Percentiles rank a stretch among this genome's conserved stretches.
phyloP scores from a whole-genome alignment of 2,797 vertebrate genomes.

The Odontamblyopus lacepedii region DNA sequence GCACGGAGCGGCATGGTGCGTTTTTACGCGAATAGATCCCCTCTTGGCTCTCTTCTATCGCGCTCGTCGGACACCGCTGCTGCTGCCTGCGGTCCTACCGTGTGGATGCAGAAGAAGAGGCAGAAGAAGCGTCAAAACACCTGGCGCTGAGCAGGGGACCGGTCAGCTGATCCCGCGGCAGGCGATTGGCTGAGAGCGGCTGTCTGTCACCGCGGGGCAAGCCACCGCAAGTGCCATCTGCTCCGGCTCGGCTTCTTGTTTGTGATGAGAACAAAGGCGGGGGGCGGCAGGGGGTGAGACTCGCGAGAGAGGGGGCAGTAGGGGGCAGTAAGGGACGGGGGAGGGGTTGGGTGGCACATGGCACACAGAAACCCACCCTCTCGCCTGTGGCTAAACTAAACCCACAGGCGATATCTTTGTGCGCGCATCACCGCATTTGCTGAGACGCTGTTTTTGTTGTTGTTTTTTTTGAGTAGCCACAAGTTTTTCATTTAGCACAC shows the following conservation, averaged over 20 bases:
- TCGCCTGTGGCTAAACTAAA: not conserved
- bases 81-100: slow-evolving; percentile 39
- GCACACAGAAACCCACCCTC: slow-evolving; percentile 9
- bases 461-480: not conserved
- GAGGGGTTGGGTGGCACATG: slow-evolving; percentile 19
- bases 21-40: slow-evolving; percentile 41
- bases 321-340: slow-evolving; percentile 27
- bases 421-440: not conserved
- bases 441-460: not conserved
- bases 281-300: slow-evolving; percentile 51
- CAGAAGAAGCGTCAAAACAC: slow-evolving; percentile 66
- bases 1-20: slow-evolving; percentile 61
- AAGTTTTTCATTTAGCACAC: not conserved
- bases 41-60: slow-evolving; percentile 33
- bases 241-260: slow-evolving; percentile 65
- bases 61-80: not conserved
- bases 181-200: slow-evolving; percentile 73
- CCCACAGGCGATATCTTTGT: not conserved
- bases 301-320: slow-evolving; percentile 51
- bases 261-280: slow-evolving; percentile 82
- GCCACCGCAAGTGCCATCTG: slow-evolving; percentile 79
- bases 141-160: slow-evolving; percentile 73
- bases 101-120: slow-evolving; percentile 38
- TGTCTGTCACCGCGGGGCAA: slow-evolving; percentile 72
- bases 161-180: slow-evolving; percentile 78